Percentiles rank a stretch among this genome's conserved stretches.
Evolutionary conservation across 53 echinoderm and acorn worm genomes (phyloP).

Genomic region (Antedon mediterranea): DNA sequence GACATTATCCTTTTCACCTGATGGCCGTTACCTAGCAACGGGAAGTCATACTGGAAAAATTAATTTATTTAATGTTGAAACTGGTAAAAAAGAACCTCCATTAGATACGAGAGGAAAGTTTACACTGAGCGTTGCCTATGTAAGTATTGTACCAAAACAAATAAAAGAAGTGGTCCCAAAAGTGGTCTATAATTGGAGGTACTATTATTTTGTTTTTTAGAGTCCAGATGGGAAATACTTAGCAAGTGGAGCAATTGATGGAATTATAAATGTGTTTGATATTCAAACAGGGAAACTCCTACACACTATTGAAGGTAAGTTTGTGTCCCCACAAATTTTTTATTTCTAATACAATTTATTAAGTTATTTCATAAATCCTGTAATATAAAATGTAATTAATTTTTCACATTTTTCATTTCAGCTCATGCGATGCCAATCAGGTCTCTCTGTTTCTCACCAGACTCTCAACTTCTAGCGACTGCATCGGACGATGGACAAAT

Average conservation of each 20-base stretch:
- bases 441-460: constrained; percentile 84
- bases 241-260: constrained; percentile 95
- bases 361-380: no score
- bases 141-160: constrained; percentile 41
- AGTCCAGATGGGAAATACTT: constrained; percentile 91
- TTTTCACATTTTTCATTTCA: constrained; percentile 8
- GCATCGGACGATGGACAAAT: constrained; percentile 94
- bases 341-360: no score
- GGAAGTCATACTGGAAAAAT: constrained; percentile 94
- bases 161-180: no score
- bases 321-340: no score
- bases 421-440: constrained; percentile 98
- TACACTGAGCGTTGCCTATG: constrained; percentile 93
- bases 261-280: constrained; percentile 94
- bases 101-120: constrained; percentile 94
- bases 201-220: constrained; percentile 13
- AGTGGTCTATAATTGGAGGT: no score
- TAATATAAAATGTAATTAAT: no score
- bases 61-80: constrained; percentile 88
- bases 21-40: constrained; percentile 63
- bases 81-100: constrained; percentile 74
- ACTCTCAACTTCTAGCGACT: constrained; percentile 81
- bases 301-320: constrained; percentile 89
- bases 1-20: constrained; percentile 90
- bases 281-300: constrained; percentile 85